Evolutionary conservation across 2,888 invertebrate species (phyloP).

Genomic region (Tachina grossa): DNA sequence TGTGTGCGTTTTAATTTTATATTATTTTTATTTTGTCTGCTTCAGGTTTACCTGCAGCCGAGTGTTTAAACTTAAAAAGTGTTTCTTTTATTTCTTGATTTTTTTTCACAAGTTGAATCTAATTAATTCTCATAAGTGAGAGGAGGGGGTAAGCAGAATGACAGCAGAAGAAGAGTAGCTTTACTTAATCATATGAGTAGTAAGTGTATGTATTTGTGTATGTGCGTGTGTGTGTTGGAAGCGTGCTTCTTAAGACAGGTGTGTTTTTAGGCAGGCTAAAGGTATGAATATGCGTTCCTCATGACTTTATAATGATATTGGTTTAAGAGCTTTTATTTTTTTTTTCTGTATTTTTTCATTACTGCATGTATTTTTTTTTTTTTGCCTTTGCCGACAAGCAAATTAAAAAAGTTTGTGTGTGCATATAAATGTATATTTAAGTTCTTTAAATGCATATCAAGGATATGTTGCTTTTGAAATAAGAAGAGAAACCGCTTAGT

Average conservation of each 20-base stretch:
- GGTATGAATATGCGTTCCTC: conserved; percentile 51
- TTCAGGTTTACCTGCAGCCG: conserved; percentile 48
- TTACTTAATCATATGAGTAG: conserved; percentile 38
- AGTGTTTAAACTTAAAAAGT: conserved; percentile 49
- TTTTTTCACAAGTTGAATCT: conserved; percentile 74
- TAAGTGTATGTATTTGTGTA: background rate
- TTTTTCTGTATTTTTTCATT: conserved; percentile 44
- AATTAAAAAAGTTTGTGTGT: conserved; percentile 66
- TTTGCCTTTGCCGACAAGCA: conserved; percentile 50
- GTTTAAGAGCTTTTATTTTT: conserved; percentile 56
- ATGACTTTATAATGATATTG: conserved; percentile 69
- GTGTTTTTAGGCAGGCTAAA: conserved; percentile 56
- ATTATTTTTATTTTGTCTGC: conserved; percentile 26
- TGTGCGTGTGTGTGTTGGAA: background rate
- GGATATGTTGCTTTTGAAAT: conserved; percentile 53
- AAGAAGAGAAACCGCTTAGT: conserved; percentile 12
- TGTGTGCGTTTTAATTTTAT: conserved; percentile 73
- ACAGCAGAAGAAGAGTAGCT: background rate
- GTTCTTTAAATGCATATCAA: conserved; percentile 64
- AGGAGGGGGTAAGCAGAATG: conserved; percentile 52
- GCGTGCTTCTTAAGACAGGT: conserved; percentile 52
- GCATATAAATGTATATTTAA: conserved; percentile 26
- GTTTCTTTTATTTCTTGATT: conserved; percentile 39
- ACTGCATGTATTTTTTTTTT: conserved; percentile 30
- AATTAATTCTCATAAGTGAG: conserved; percentile 77